Evolutionary conservation across 2,797 vertebrate genomes (phyloP).

Genomic region (Enteromius mattozi): DNA sequence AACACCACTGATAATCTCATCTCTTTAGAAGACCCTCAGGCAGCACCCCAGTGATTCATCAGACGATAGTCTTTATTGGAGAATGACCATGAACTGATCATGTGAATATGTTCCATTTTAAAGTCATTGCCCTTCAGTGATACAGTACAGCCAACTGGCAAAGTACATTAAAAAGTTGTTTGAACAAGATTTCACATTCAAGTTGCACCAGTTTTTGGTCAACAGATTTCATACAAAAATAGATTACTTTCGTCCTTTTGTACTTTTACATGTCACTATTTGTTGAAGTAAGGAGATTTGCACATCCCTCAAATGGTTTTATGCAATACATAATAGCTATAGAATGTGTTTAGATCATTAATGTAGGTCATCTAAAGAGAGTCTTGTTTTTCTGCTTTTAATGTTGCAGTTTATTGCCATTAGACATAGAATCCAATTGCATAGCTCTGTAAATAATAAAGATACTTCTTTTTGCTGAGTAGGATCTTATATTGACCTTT

Average conservation of each 20-base stretch:
- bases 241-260: neutral
- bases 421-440: neutral
- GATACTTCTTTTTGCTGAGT: neutral
- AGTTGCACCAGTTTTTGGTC: neutral
- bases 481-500: neutral
- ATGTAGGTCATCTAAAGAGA: constrained; percentile 1
- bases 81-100: constrained; percentile 11
- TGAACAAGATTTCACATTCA: constrained; percentile 17
- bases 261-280: neutral
- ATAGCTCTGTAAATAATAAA: constrained; percentile 21
- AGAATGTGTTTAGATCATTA: neutral
- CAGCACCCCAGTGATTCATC: constrained; percentile 1
- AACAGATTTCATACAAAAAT: constrained; percentile 14
- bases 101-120: constrained; percentile 11
- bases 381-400: neutral
- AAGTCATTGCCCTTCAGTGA: constrained; percentile 25
- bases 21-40: constrained; percentile 57
- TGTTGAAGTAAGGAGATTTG: neutral
- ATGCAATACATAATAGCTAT: constrained; percentile 4
- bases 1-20: constrained; percentile 59
- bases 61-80: constrained; percentile 1
- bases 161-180: neutral
- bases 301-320: neutral
- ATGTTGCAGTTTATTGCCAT: neutral
- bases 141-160: neutral